Percentiles rank a stretch among this genome's conserved stretches.
phyloP scores from a whole-genome alignment of 1,140 invertebrate genomes.

The Nebria ingens region DNA sequence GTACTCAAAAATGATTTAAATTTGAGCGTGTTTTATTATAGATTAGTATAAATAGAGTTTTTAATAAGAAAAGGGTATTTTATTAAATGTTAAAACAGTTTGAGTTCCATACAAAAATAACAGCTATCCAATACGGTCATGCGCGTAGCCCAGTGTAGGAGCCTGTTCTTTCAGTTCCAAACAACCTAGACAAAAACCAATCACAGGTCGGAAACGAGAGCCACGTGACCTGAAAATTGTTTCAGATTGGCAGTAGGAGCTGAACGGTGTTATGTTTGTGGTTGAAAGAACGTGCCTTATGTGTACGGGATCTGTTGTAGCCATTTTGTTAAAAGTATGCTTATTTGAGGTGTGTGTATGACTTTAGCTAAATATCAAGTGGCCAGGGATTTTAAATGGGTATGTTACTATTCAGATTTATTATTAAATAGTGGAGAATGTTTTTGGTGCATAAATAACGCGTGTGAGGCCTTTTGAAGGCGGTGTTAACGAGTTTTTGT shows the following conservation, averaged over 20 bases:
- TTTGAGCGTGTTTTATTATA: background rate
- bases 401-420: conserved; percentile 24
- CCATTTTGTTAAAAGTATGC: conserved; percentile 37
- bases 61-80: no score
- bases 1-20: background rate
- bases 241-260: no score
- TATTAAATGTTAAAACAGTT: no score
- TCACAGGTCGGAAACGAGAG: background rate
- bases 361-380: conserved; percentile 31
- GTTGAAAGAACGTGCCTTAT: conserved; percentile 16
- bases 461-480: background rate
- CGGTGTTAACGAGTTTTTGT: background rate
- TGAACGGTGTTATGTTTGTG: conserved; percentile 4
- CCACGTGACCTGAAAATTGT: no score
- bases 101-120: background rate
- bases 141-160: conserved; percentile 25
- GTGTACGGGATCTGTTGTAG: conserved; percentile 30
- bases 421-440: conserved; percentile 12
- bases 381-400: conserved; percentile 31
- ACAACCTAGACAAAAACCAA: conserved; percentile 14
- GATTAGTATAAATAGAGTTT: background rate
- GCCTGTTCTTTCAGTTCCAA: conserved; percentile 7
- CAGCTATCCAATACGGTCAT: conserved; percentile 3
- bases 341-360: conserved; percentile 35
- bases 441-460: conserved; percentile 11